Conservation (phyloP, 2,797 vertebrate species). For the Momotus momota region DNA sequence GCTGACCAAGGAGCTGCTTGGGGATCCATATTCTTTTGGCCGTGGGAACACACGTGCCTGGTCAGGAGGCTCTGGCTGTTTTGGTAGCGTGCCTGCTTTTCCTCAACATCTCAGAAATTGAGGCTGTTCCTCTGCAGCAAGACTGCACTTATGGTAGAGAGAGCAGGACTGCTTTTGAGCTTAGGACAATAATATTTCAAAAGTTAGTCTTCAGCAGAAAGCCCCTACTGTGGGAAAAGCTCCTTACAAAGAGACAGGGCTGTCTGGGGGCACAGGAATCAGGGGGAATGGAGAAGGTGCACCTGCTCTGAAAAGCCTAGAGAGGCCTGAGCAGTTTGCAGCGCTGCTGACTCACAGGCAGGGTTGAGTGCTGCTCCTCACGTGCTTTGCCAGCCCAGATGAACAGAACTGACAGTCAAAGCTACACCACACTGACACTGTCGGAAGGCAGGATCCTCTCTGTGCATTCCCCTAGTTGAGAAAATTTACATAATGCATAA, state of each 20-base stretch:
- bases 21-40: neutral
- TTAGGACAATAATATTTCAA: neutral
- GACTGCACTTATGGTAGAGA: neutral
- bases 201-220: neutral
- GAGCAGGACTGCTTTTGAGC: neutral
- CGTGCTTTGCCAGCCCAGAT: neutral
- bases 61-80: neutral
- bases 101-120: neutral
- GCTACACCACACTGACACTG: neutral
- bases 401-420: neutral
- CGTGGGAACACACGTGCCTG: neutral
- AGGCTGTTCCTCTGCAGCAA: fast-evolving
- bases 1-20: neutral
- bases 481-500: neutral
- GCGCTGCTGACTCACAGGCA: fast-evolving
- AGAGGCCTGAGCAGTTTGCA: neutral
- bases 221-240: neutral
- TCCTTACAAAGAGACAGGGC: neutral
- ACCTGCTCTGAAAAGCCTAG: neutral
- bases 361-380: neutral
- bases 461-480: neutral
- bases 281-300: neutral
- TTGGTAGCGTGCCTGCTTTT: neutral
- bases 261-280: neutral
- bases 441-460: neutral